Evolutionary conservation across 2,888 invertebrate genomes (phyloP).

Genomic region (Dolomedes plantarius): DNA sequence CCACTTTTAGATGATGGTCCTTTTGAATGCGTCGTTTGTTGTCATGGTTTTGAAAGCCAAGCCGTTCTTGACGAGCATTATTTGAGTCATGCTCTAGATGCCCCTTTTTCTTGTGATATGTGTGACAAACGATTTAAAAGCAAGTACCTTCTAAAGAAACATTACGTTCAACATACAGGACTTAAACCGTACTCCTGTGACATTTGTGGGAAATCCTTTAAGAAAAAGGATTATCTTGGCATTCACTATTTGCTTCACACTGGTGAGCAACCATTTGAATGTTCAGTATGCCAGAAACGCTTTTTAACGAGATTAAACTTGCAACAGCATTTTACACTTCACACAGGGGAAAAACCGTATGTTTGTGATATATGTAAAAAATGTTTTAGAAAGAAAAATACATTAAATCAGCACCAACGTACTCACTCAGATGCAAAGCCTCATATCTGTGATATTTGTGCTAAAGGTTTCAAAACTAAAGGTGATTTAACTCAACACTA

Average conservation of each 20-base stretch:
- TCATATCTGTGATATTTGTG: constrained; percentile 47
- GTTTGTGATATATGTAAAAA: constrained; percentile 45
- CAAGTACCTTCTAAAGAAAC: constrained; percentile 53
- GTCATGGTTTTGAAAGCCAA: constrained; percentile 51
- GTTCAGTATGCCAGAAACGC: constrained; percentile 33
- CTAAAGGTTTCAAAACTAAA: constrained; percentile 60
- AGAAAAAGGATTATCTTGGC: constrained; percentile 55
- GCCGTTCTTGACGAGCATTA: constrained; percentile 40
- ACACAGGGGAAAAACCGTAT: constrained; percentile 49
- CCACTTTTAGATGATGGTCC: constrained; percentile 18
- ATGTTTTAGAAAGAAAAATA: constrained; percentile 55
- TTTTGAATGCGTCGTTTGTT: constrained; percentile 51
- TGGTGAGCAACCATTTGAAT: constrained; percentile 42
- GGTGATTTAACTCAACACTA: constrained; percentile 63
- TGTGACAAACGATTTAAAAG: constrained; percentile 48
- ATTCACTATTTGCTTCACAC: constrained; percentile 48
- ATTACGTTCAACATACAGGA: constrained; percentile 39
- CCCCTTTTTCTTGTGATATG: constrained; percentile 34
- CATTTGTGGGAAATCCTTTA: constrained; percentile 38
- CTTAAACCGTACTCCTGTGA: constrained; percentile 46
- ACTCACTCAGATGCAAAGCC: constrained; percentile 48
- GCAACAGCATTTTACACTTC: constrained; percentile 48
- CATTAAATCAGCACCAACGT: constrained; percentile 54
- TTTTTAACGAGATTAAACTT: constrained; percentile 51
- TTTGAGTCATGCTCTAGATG: not conserved